A percentile compares a stretch with the other conserved stretches of the same genome.
Evolutionary conservation across 2,113 vertebrate genomes (phyloP).

Genomic region (Enhydra lutris): DNA sequence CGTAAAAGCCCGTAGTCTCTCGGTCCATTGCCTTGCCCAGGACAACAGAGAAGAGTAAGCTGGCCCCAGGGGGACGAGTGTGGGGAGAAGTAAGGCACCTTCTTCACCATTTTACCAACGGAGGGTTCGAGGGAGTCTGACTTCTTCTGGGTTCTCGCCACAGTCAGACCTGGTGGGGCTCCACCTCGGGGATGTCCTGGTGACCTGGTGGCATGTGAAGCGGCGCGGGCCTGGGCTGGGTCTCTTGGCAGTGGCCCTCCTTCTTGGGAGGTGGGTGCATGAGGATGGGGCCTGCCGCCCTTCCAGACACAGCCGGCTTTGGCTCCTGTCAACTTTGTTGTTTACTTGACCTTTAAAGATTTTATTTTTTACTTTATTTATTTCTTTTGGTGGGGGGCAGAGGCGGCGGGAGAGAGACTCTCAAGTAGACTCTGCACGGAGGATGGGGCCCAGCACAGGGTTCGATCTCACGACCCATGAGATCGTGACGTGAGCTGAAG

Average conservation of each 20-base stretch:
- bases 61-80: neutral
- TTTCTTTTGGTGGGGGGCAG: neutral
- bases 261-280: neutral
- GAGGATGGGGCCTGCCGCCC: neutral
- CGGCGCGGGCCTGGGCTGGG: no score
- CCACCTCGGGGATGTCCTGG: neutral
- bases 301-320: no score
- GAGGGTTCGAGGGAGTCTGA: no score
- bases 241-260: neutral
- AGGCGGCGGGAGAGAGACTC: neutral
- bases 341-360: neutral
- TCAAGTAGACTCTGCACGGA: neutral
- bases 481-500: neutral
- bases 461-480: neutral
- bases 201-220: no score
- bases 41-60: neutral
- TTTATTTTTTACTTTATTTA: neutral
- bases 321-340: neutral
- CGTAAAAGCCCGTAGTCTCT: neutral
- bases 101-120: neutral
- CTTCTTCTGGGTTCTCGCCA: neutral
- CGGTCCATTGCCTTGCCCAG: neutral
- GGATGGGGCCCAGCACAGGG: fast-evolving
- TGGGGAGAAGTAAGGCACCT: neutral
- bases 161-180: neutral